Base-by-base conservation (phyloP, 2,888 invertebrate genomes). In the Amblyjoppa fuscipennis region DNA sequence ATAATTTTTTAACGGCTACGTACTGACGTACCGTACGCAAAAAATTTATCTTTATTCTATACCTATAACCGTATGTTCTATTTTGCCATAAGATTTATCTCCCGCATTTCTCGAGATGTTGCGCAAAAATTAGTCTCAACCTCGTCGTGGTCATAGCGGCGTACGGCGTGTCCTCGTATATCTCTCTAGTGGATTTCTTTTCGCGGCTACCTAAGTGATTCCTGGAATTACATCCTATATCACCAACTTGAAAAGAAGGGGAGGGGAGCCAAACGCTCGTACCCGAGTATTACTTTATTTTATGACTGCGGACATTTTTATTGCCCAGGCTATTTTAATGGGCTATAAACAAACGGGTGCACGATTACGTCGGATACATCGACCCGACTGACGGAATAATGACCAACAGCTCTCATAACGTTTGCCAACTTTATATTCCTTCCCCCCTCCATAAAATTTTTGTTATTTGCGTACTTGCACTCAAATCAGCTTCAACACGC, bases 241-340 rank as follows among this genome's bases (percentile, higher is more conserved):
- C 77, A 81, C 59, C 74, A 66, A 71, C 64, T 31, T 16, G 61
- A 69, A 51, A 69, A 41, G 59, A 69, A 45, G 70, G 59, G 69
- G 69, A 69, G 25, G 51, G 68, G 20, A 20, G 68, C 38, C 38
- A 6, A 38, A 28, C 68, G 81, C 59, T 34, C 74, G 74, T 56
- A 74, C 56, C 71, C 59, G 75, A 59, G 82, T 87, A 87, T 84
- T 87, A 87, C 77, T 86, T 87, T 87, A 84, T 79, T 84, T 86
- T 86, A 87, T 84, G 83, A 84, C 84, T 84, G 84, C 84, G 78
- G 84, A 85, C 79, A 84, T 85, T 82, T 86, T 86, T 87, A 86
- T 81, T 80, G 86, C 84, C 70, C 79, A 51, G 76, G 84, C 83
- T 76, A 81, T 81, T 81, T 81, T 84, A 84, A 84, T 84, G 84